Base-by-base conservation (phyloP, 2,888 invertebrate genomes). In the Hymenopus coronatus region DNA sequence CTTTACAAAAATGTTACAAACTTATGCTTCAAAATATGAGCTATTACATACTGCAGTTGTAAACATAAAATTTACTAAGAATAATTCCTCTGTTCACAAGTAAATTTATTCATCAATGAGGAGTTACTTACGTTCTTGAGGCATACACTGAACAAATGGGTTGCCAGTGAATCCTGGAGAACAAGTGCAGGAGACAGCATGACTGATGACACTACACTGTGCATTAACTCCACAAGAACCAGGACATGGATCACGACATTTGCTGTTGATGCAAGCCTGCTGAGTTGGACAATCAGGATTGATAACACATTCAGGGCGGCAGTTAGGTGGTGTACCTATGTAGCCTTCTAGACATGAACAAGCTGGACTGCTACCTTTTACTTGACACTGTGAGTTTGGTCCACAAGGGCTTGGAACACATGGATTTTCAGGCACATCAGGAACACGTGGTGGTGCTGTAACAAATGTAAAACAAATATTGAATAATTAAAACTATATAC, bases 361-460 rank as follows among this genome's bases (percentile, higher is more conserved):
- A 28, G 96, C 95, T 84, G 97, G 95, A 91, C 94, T 94, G 85
- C 94, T 95, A 89, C 96, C 96, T 88, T 94, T 93, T 90, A 95
- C 94, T 91, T 95, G 94, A 92, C 98, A 98, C 90, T 96, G 93
- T 4, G 97, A 95, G 92, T 97, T 97, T 2, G 97, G 96, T 90
- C 98, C 97, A 93, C 98, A 98, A 0, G 97, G 97, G 82, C 96
- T 96, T 89, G 97, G 97, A 90, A 94, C 94, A 92, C 98, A 98
- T 14, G 96, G 96, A 92, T 96, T 91, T 92, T 93, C 92, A 82
- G 93, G 92, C 91, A 93, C 87, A 28, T 81, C 46, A n/a, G 87
- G 82, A 30, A 30, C 91, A 82, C 92, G 92, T 82, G 93, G 92
- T 92, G 92, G 91, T 90, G 93, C 93, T 92, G 91, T 8, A 89